A percentile compares a stretch with the other conserved stretches of the same genome.
Conservation (phyloP, 2,113 vertebrate species). For the Apaloderma vittatum region DNA sequence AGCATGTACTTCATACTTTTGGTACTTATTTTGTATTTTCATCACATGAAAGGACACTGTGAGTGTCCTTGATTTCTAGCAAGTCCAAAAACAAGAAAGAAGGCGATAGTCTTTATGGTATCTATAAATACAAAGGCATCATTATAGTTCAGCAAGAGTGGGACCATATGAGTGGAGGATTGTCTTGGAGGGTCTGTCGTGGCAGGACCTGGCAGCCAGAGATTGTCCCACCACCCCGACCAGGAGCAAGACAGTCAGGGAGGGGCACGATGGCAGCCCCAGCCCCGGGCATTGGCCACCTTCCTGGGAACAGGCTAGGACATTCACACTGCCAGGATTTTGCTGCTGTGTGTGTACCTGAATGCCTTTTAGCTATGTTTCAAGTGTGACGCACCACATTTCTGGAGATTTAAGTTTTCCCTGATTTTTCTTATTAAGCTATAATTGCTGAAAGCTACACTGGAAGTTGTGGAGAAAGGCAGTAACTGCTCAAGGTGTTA, state of each 20-base stretch:
- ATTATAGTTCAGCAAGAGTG: neutral
- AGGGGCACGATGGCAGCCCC: neutral
- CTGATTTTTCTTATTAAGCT: neutral
- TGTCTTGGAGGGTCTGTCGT: fast-evolving
- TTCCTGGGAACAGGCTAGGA: neutral
- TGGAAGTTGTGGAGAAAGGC: neutral
- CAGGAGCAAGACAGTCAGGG: neutral
- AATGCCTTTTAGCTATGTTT: neutral
- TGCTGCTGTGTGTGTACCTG: neutral
- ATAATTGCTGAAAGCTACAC: neutral
- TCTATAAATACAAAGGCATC: neutral
- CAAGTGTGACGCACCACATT: neutral
- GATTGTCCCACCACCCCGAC: fast-evolving
- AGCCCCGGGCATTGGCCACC: fast-evolving
- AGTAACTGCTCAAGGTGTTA: neutral
- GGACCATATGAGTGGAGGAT: neutral
- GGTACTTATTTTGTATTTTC: neutral
- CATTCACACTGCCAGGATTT: neutral
- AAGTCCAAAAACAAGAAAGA: neutral
- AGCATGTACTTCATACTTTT: neutral
- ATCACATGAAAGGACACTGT: neutral
- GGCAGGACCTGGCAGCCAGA: neutral
- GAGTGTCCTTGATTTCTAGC: neutral
- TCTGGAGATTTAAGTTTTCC: neutral
- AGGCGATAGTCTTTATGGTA: neutral